Base-by-base conservation (phyloP, 1,140 invertebrate species). In the Brachionus angularis region DNA sequence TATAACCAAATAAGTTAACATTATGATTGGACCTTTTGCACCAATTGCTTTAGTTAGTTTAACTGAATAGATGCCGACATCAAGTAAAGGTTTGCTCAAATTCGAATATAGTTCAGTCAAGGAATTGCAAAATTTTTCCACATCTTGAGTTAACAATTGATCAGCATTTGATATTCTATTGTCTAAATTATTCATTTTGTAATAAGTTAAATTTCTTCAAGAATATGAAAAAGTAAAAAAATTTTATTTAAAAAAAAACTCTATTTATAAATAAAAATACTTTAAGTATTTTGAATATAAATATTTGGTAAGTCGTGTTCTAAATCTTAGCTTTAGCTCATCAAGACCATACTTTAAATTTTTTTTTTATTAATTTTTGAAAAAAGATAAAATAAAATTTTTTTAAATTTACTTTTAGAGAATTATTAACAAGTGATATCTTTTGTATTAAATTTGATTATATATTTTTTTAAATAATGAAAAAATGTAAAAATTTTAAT, bases 61-160 rank as follows among this genome's bases (percentile, higher is more conserved):
- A 75, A 93, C 90, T 12, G 96, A 87, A 79, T 97, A 98, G 73
- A 98, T 89, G 39, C 89, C 83, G 44, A 98, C 96, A 81, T 98
- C 95, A 71, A 98, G 79, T 4, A 95, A 77, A 0, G 96, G 96
- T 77, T 98, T 98, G 74, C 91, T 91, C n/a, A 97, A 86, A 81
- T 97, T 96, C 49, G 92, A 94, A 82, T 98, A 98, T 1, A 98
- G 83, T 77, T 97, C 91, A 8, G 92, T 90, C 67, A 95, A 87
- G 73, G 91, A 90, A 75, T 93, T 89, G 79, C 93, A 96, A 82
- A 98, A 97, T 80, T 93, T 94, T 78, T 98, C 94, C 3, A 98
- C 89, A 81, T 98, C 96, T 12, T 90, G 92, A 5, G 94, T 96
- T 42, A 98, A 82, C 23, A 98, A 83, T 79, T 98, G 95, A 83